Evolutionary conservation across 2,888 invertebrate genomes (phyloP).

Genomic region (Hyalella azteca): DNA sequence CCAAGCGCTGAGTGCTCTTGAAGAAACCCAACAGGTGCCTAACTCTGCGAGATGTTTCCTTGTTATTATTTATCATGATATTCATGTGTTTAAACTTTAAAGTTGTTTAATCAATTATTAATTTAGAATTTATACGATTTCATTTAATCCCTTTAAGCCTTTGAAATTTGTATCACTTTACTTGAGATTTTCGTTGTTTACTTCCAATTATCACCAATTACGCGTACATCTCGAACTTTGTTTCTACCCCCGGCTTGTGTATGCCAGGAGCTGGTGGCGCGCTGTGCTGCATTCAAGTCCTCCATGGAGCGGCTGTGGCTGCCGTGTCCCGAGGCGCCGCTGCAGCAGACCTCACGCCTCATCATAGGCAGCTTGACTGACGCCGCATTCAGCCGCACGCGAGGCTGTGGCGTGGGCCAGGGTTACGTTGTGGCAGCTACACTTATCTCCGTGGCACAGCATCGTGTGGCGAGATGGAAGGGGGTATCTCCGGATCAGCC

Average conservation of each 20-base stretch:
- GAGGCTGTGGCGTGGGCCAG: conserved; percentile 44
- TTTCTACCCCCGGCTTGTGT: too few species aligned
- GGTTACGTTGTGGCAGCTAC: conserved; percentile 46
- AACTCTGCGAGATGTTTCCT: too few species aligned
- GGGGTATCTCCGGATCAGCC: neutral
- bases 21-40: too few species aligned
- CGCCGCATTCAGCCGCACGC: conserved; percentile 42
- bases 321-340: conserved; percentile 31
- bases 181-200: too few species aligned
- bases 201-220: too few species aligned
- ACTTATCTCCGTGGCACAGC: conserved; percentile 28
- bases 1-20: neutral
- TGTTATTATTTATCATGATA: too few species aligned
- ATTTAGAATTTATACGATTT: too few species aligned
- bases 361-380: conserved; percentile 45
- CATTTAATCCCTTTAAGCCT: too few species aligned
- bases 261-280: conserved; percentile 43
- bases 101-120: too few species aligned
- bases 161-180: too few species aligned
- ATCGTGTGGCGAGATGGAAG: neutral
- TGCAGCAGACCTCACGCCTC: conserved; percentile 46
- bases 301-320: conserved; percentile 49
- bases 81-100: too few species aligned
- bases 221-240: too few species aligned
- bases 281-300: conserved; percentile 28